Evolutionary conservation across 2,797 vertebrate species (phyloP), one percentile per base, ranked within the genome.

Genomic region (Chiroxiphia lanceolata): DNA sequence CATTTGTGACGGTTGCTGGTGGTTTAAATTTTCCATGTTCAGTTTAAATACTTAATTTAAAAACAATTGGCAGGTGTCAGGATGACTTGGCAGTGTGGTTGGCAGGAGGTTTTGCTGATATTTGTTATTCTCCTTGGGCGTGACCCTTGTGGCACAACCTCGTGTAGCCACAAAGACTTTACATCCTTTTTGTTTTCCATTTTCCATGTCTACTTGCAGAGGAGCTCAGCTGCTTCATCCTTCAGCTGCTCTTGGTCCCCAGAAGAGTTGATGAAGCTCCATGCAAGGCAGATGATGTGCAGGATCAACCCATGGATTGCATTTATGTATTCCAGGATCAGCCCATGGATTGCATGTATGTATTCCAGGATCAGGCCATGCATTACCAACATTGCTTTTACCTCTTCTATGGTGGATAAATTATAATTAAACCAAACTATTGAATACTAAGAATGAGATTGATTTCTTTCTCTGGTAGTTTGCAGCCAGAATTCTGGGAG

Each of bases 341-440:
- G 51, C 11, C 17, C 51, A 53, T n/a, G 54, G 16, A 38, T 38
- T 40, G 10, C 34, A 59, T 10, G 9, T 23, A 4, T 16, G 23
- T 50, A 38, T 2, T 68, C 44, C 40, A 69, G 57, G 53, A 67
- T 56, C 51, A 61, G 45, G 53, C 7, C 31, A 2, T 6, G 33
- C 16, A 3, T 19, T 36, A 17, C 4, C 47, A 17, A 1, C 1
- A 0, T 1, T 54, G 36, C 13, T 6, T 34, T 44, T 15, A 7
- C 29, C 25, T 59, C 40, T n/a, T 44, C 50, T 40, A 4, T 16
- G 53, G 27, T 11, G 29, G 74, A 56, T 33, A 48, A 60, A 75
- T 33, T 25, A 3, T 9, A 67, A 71, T 53, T 17, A 29, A 81
- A 83, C 45, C 16, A 50, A 45, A 54, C 13, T 11, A 36, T 1